These are phyloP conservation scores for Cacatua alba DNA, from an alignment of 2,113 vertebrate genomes.

Conservation along the genomic window DNA sequence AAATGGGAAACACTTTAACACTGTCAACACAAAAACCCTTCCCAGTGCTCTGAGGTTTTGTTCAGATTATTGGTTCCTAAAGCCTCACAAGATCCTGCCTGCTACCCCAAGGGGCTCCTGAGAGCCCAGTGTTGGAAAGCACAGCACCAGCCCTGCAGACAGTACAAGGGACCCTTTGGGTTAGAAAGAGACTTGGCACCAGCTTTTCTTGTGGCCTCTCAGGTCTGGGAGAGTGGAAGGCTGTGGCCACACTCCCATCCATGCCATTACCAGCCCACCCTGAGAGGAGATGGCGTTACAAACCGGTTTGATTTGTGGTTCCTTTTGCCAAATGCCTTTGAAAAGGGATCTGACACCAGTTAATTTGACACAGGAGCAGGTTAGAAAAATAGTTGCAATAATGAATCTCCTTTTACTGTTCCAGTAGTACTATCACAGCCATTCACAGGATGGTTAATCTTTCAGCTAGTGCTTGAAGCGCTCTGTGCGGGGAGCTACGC, in stretches of 20 bases:
- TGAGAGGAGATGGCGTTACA: accelerated
- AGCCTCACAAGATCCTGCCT: neutral
- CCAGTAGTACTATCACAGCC: neutral
- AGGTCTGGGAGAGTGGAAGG: neutral
- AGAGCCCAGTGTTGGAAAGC: neutral
- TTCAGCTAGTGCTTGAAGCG: neutral
- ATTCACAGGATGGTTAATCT: slow-evolving; percentile 31
- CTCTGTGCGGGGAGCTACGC: neutral
- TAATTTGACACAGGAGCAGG: slow-evolving; percentile 6
- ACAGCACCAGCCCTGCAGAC: neutral
- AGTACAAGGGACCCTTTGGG: neutral
- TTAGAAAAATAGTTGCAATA: slow-evolving; percentile 35
- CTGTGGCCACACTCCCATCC: neutral
- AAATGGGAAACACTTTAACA: slow-evolving; percentile 32
- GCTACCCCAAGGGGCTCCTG: neutral
- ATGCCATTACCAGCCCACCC: neutral
- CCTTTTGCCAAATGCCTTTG: neutral
- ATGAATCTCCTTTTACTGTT: slow-evolving; percentile 22
- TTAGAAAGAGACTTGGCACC: neutral
- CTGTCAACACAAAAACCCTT: slow-evolving; percentile 19
- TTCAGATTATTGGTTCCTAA: neutral
- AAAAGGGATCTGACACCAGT: neutral
- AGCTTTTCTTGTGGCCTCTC: neutral
- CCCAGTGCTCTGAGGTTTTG: neutral
- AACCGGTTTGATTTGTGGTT: neutral